Evolutionary conservation across 2,113 vertebrate species (phyloP).

Genomic region (Platanista minor): DNA sequence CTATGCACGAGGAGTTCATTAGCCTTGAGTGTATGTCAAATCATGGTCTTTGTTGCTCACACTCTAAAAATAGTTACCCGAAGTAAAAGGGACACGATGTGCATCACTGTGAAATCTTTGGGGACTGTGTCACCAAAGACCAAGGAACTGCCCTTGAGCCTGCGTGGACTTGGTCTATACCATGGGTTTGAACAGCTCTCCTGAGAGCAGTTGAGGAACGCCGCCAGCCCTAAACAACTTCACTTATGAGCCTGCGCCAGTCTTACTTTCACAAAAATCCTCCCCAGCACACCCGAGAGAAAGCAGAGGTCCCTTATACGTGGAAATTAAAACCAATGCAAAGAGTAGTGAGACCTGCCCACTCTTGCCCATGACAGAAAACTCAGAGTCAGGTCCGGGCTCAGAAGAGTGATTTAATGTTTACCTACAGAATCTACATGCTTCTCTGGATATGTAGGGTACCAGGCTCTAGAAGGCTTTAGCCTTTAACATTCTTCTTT

Average conservation of each 20-base stretch:
- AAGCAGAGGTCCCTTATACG: not conserved
- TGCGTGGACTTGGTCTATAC: not conserved
- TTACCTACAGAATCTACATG: not conserved
- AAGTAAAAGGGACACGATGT: not conserved
- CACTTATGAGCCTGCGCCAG: not conserved
- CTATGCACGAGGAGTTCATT: not conserved
- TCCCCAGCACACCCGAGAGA: not conserved
- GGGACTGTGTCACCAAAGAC: not conserved
- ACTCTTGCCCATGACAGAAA: not conserved
- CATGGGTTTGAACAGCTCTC: not conserved
- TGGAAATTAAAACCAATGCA: not conserved
- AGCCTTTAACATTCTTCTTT: not conserved
- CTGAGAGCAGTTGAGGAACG: not conserved
- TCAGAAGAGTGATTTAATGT: not conserved
- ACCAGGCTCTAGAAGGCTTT: not conserved
- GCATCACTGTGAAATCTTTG: not conserved
- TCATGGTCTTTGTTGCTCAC: not conserved
- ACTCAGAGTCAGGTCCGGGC: not conserved
- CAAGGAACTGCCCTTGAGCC: not conserved
- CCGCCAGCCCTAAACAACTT: not conserved
- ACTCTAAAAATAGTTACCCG: not conserved
- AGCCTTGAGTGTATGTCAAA: not conserved
- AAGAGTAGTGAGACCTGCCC: not conserved
- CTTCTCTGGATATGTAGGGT: not conserved
- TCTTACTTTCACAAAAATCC: not conserved